These are phyloP conservation scores for Campoplex capitator DNA, from an alignment of 2,888 invertebrate species.

Conservation along the genomic window DNA sequence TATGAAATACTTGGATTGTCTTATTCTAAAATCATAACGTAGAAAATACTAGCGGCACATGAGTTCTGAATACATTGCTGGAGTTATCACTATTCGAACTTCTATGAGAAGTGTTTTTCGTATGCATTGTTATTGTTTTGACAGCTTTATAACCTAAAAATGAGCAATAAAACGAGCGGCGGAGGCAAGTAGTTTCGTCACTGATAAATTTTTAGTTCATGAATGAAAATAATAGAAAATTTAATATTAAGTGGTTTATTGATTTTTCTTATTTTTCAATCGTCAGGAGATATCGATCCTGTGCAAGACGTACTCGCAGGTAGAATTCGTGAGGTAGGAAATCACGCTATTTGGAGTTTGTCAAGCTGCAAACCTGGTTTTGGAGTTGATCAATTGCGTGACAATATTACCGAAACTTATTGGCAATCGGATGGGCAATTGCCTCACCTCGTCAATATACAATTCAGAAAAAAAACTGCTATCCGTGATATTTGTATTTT, in stretches of 20 bases:
- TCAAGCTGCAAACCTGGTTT: constrained; percentile 99
- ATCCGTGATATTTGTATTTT: constrained; percentile 98
- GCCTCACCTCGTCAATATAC: constrained; percentile 98
- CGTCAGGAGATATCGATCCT: constrained; percentile 85
- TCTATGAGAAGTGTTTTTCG: not conserved
- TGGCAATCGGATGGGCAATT: constrained; percentile 99
- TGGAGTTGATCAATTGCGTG: constrained; percentile 98
- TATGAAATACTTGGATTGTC: not conserved
- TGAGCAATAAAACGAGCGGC: constrained; percentile 76
- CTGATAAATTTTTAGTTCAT: not conserved
- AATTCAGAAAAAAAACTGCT: constrained; percentile 97
- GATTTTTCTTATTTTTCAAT: not conserved
- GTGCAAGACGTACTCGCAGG: constrained; percentile 87
- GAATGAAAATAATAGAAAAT: not conserved
- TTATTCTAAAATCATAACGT: not conserved
- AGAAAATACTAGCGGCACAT: not conserved
- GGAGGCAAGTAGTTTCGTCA: constrained; percentile 64
- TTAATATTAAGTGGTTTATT: not conserved
- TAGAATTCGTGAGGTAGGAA: constrained; percentile 93
- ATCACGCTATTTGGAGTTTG: constrained; percentile 98
- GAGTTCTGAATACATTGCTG: not conserved
- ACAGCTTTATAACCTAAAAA: constrained; percentile 63
- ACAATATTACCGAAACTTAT: constrained; percentile 98
- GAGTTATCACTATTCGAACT: not conserved
- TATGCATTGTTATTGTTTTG: constrained; percentile 11